A percentile compares a stretch with the other conserved stretches of the same genome.
phyloP scores from a whole-genome alignment of 2,113 vertebrate species.

The Toxostoma redivivum region DNA sequence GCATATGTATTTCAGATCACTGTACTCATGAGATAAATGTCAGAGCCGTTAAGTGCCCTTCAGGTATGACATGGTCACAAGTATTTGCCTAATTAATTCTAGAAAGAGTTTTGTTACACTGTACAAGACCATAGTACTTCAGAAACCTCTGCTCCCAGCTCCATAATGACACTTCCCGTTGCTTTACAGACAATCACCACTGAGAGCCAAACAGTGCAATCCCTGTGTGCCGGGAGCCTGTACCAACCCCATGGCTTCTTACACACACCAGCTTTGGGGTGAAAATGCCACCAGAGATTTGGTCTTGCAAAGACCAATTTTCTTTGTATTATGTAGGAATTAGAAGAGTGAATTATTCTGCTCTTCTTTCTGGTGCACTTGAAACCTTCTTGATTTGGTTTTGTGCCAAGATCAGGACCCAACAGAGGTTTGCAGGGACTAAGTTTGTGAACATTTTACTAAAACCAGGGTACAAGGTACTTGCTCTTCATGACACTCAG shows the following conservation, averaged over 20 bases:
- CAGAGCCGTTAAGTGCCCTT: constrained; percentile 63
- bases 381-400: constrained; percentile 13
- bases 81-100: constrained; percentile 43
- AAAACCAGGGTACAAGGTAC: background rate
- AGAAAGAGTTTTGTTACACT: constrained; percentile 26
- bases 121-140: background rate
- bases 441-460: background rate
- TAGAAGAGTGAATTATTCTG: background rate
- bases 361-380: constrained; percentile 1
- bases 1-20: background rate
- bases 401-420: background rate
- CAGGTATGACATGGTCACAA: constrained; percentile 48
- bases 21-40: background rate
- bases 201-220: constrained; percentile 9
- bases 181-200: constrained; percentile 47
- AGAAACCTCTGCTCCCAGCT: background rate
- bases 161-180: background rate
- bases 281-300: background rate
- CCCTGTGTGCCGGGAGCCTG: background rate
- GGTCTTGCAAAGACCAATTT: constrained; percentile 22
- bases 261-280: background rate
- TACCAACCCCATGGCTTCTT: background rate
- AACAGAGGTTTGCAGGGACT: background rate
- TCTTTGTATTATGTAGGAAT: constrained; percentile 32
- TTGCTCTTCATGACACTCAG: background rate